Evolutionary conservation across 1,140 invertebrate species (phyloP).

Genomic region (Drosophila simulans): DNA sequence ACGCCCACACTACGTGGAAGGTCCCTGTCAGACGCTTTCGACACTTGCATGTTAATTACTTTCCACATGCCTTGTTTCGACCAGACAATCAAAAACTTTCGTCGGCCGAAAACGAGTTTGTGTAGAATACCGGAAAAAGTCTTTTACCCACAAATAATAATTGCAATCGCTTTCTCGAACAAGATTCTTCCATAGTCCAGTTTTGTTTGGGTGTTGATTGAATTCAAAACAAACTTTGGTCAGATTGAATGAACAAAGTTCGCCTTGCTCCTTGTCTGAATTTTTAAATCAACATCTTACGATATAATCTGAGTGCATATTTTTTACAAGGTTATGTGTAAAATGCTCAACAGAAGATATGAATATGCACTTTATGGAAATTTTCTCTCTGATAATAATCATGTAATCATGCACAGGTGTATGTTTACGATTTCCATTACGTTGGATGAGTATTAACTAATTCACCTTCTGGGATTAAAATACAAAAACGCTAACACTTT

Average conservation of each 20-base stretch:
- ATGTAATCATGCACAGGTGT: no score
- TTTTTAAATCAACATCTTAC: not conserved
- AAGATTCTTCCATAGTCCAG: slow-evolving; percentile 24
- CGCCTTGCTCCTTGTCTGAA: not conserved
- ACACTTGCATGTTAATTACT: slow-evolving; percentile 62
- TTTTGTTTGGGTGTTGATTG: slow-evolving; percentile 39
- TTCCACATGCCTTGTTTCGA: slow-evolving; percentile 35
- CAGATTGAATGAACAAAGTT: slow-evolving; percentile 43
- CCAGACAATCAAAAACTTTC: slow-evolving; percentile 57
- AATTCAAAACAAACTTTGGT: slow-evolving; percentile 40
- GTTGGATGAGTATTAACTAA: no score
- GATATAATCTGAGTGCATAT: not conserved
- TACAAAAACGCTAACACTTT: no score
- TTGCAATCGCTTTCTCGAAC: slow-evolving; percentile 41
- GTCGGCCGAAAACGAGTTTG: slow-evolving; percentile 36
- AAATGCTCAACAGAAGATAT: slow-evolving; percentile 26
- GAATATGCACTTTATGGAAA: slow-evolving; percentile 2
- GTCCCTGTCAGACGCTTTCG: slow-evolving; percentile 33
- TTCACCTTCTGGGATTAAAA: no score
- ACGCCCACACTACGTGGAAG: not conserved
- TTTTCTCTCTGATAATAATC: no score
- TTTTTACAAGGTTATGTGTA: not conserved
- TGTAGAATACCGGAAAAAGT: slow-evolving; percentile 28
- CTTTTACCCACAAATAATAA: slow-evolving; percentile 46
- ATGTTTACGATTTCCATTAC: no score